These are phyloP conservation scores for Clarias gariepinus DNA, from an alignment of 2,113 vertebrate species.

Conservation along the genomic window DNA sequence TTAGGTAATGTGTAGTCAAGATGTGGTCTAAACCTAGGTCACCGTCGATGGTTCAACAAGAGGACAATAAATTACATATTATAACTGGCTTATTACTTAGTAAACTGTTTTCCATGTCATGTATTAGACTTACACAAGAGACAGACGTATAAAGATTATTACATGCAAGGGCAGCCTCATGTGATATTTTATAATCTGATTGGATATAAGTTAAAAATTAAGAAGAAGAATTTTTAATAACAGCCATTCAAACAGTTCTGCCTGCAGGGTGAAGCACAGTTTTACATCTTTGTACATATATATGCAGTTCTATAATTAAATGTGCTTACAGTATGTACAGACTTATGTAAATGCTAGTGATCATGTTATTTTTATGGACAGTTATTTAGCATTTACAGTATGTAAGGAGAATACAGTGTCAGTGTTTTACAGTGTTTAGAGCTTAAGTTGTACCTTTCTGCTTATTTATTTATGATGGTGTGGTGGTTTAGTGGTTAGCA, in stretches of 20 bases:
- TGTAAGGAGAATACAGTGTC: background rate
- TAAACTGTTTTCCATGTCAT: background rate
- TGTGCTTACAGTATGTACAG: background rate
- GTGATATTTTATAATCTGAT: background rate
- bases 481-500: too few relatives aligned
- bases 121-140: background rate
- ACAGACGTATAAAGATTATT: background rate
- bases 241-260: background rate
- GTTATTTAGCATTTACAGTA: background rate
- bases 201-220: background rate
- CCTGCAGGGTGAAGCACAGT: background rate
- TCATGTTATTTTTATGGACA: background rate
- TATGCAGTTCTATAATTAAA: background rate
- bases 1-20: slow-evolving; percentile 78
- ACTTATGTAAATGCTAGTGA: background rate
- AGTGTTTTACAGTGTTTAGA: background rate
- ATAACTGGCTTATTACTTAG: background rate
- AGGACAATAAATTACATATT: background rate
- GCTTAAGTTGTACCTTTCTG: background rate
- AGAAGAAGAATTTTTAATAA: background rate
- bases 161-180: background rate
- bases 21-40: slow-evolving; percentile 34
- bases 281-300: background rate
- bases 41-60: background rate
- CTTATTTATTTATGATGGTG: background rate